These are phyloP conservation scores for Erethizon dorsatum DNA, from an alignment of 2,797 vertebrate species.

Conservation along the genomic window DNA sequence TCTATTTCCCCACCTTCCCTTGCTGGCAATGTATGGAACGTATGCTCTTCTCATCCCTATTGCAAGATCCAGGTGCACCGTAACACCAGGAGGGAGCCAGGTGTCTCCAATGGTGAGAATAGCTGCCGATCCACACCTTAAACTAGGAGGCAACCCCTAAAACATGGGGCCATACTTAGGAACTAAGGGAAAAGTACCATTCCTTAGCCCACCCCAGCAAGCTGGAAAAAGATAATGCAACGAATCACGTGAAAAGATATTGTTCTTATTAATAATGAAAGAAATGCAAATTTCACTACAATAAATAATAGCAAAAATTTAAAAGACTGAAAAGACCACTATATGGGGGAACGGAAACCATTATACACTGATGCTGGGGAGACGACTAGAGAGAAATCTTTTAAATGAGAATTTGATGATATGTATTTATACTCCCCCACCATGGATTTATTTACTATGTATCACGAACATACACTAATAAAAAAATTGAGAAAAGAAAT, in stretches of 20 bases:
- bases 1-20: neutral
- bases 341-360: neutral
- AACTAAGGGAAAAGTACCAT: neutral
- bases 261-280: neutral
- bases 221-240: neutral
- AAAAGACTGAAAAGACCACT: conserved; percentile 16
- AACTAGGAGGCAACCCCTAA: neutral
- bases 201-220: neutral
- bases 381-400: neutral
- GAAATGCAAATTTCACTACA: neutral
- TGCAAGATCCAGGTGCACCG: neutral
- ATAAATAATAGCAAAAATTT: neutral
- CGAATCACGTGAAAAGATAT: neutral
- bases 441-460: neutral
- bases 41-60: neutral
- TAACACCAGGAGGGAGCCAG: neutral
- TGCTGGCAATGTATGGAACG: neutral
- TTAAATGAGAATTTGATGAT: neutral
- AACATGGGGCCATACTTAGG: neutral
- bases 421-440: neutral
- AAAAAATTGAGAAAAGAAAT: too few species aligned
- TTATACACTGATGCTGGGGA: neutral
- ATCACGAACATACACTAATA: too few species aligned
- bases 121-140: neutral
- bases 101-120: neutral